Percentiles rank a stretch among this genome's conserved stretches.
These are phyloP conservation scores for Lepeophtheirus salmonis DNA, from an alignment of 1,140 invertebrate genomes.

Conservation along the genomic window DNA sequence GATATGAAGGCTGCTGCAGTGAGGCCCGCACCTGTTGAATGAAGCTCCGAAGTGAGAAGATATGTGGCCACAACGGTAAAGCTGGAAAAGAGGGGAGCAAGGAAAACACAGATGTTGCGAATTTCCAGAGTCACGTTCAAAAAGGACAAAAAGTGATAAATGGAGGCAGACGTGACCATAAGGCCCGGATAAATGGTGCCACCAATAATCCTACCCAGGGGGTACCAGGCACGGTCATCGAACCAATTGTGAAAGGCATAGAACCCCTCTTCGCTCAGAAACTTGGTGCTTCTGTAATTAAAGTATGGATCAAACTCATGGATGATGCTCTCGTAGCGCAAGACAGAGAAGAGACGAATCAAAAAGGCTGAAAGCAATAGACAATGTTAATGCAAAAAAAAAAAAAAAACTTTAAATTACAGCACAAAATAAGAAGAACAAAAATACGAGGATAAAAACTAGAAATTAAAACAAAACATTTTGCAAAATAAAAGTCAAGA, in stretches of 20 bases:
- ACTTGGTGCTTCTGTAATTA: constrained; percentile 91
- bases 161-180: constrained; percentile 85
- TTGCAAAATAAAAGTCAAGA: too few species aligned
- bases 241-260: constrained; percentile 99
- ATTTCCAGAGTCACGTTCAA: constrained; percentile 89
- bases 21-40: constrained; percentile 76
- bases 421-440: not conserved
- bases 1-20: constrained; percentile 85
- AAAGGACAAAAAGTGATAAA: constrained; percentile 71
- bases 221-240: constrained; percentile 96
- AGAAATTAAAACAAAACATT: not conserved
- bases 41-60: constrained; percentile 77
- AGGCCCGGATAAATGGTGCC: constrained; percentile 93
- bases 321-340: constrained; percentile 91
- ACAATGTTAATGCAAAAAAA: too few species aligned
- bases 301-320: constrained; percentile 99
- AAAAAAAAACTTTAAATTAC: too few species aligned
- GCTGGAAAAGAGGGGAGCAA: constrained; percentile 89
- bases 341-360: constrained; percentile 81
- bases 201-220: constrained; percentile 85
- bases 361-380: constrained; percentile 87
- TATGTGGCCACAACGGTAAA: constrained; percentile 90
- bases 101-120: constrained; percentile 89
- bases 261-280: constrained; percentile 82
- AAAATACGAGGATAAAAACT: not conserved